Evolutionary conservation across 1,140 invertebrate genomes (phyloP).

Genomic region (Apis dorsata): DNA sequence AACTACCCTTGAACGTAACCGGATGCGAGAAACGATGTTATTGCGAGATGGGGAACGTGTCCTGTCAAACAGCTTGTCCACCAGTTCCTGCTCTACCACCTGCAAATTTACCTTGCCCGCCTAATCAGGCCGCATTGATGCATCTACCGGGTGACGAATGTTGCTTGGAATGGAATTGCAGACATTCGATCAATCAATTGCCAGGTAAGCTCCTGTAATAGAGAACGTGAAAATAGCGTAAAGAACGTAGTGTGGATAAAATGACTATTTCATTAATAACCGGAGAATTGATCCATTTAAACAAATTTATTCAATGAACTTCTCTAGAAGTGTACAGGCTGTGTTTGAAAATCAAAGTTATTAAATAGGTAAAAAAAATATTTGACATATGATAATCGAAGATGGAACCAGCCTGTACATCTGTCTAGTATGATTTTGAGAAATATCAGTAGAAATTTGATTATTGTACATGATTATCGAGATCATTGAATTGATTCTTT

Average conservation of each 20-base stretch:
- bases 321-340: background rate
- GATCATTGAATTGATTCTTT: slow-evolving; percentile 5
- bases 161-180: slow-evolving; percentile 87
- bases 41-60: slow-evolving; percentile 92
- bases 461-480: background rate
- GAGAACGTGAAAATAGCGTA: background rate
- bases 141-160: slow-evolving; percentile 90
- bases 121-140: slow-evolving; percentile 83
- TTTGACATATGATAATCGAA: background rate
- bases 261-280: background rate
- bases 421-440: too few relatives aligned
- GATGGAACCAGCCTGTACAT: slow-evolving; percentile 2
- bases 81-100: slow-evolving; percentile 88
- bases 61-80: slow-evolving; percentile 89
- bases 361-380: background rate
- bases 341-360: background rate
- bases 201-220: slow-evolving; percentile 43
- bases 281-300: background rate
- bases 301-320: background rate
- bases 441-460: slow-evolving; percentile 1
- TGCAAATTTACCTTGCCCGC: slow-evolving; percentile 85
- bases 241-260: background rate
- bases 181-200: slow-evolving; percentile 2
- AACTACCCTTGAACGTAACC: slow-evolving; percentile 82
- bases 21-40: slow-evolving; percentile 92